Base-by-base conservation (phyloP, 2,113 vertebrate genomes). In the Pycnonotus jocosus region DNA sequence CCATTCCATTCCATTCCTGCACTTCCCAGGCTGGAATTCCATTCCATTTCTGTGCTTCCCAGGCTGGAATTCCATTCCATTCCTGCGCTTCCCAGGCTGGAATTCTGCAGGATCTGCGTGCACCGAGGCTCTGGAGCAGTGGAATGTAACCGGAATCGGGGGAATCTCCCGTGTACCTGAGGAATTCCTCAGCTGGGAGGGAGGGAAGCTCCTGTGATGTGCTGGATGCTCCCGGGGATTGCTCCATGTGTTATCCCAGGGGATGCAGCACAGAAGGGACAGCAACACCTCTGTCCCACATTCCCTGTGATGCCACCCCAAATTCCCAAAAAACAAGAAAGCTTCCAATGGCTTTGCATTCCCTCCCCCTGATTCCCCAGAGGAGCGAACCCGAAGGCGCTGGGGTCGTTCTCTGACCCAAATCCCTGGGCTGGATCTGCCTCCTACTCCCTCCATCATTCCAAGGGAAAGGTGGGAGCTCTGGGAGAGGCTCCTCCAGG, bases 151-250 rank as follows among this genome's bases (percentile, higher is more conserved):
- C 0, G 1, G 21, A 9, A 18, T 4, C 11, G 9, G 23, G 15
- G 20, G 3, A 3, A n/a, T 6, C 31, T 42, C 85, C 38, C 7
- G 3, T 4, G 61, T 18, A 1, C 19, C 40, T 25, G 10, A 35
- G 40, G 6, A 60, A 78, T 62, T 44, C 74, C 51, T 61, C 18
- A 1, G 16, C 62, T 18, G 0, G 0, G 37, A 76, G 38, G 37
- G 37, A 78, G 21, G 12, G 28, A 10, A 35, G 37, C 0, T 0
- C 50, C 74, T 5, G 83, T 0, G 5, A 11, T 0, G 30, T 8
- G 40, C 15, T 15, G 60, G 93, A 2, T 48, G 42, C 35, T 70
- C 27, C 2, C 50, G 12, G 47, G 50, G 51, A 17, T 22, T 4
- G 27, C 44, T 35, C 0, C 3, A 0, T 2, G 5, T 2, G 3